Evolutionary conservation across 2,113 vertebrate species (phyloP), one percentile per base, ranked within the genome.

Genomic region (Clarias batrachus): DNA sequence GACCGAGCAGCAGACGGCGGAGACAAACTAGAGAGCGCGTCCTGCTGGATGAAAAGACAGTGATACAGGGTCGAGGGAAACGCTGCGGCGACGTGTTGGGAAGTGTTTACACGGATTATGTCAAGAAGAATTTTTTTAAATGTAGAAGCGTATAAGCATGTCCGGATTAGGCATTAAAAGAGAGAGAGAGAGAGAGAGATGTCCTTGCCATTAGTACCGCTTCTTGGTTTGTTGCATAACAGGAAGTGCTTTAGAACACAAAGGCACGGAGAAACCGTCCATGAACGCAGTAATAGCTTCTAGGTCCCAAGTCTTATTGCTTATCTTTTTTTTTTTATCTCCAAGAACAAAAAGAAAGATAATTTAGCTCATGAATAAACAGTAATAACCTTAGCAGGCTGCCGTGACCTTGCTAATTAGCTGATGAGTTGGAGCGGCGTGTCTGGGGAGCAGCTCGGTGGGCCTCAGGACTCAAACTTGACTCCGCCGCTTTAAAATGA

Each of bases 321-420:
- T 59, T 11, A 62, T 25, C 76, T 57, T 65, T n/a, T 80, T 68
- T 73, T 82, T 37, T 68, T 82, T 37, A 60, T 27, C 80, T 56
- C 77, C 57, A 70, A 54, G 48, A 48, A 48, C 48, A 86, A 71
- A 71, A 71, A 79, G 62, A 68, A 19, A 30, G 73, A 74, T 48
- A 66, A 65, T 57, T 87, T 11, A 52, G 60, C 70, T 82, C 79
- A 82, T 86, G 85, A 86, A 82, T 86, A 86, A 86, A 82, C 66
- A 48, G 56, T 27, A 33, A 33, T 71, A 74, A 79, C 79, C 85
- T 74, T 74, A 48, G 85, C 57, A 13, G 19, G 57, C 79, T 74
- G 85, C 79, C 54, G 19, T 81, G 79, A 82, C 85, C 85, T 82
- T 86, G 79, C 79, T 86, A 86, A 86, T 86, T 86, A 86, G 57